phyloP scores from a whole-genome alignment of 2,888 invertebrate species.

The Tenthredo distinguenda region DNA sequence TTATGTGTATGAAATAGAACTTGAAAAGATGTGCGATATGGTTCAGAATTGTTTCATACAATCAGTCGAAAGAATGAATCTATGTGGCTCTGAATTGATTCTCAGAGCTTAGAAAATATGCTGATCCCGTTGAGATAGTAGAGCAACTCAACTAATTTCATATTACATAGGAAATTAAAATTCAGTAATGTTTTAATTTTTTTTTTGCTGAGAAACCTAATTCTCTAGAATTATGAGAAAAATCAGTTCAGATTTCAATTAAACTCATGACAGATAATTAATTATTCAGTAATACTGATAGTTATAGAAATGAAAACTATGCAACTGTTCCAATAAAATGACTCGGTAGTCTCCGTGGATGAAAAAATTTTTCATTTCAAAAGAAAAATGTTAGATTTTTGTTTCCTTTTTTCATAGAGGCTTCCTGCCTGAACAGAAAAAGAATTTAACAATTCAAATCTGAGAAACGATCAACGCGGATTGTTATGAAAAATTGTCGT shows the following conservation, averaged over 20 bases:
- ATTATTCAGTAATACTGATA: not conserved
- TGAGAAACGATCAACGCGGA: not conserved
- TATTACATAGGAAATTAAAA: not conserved
- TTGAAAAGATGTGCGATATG: not conserved
- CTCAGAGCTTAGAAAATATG: not conserved
- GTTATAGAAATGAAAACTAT: not conserved
- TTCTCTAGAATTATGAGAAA: not conserved
- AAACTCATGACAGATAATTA: not conserved
- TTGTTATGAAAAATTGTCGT: not conserved
- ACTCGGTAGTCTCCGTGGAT: not conserved
- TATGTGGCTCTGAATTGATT: not conserved
- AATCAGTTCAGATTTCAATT: not conserved
- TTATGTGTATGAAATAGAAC: not conserved
- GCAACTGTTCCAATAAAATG: not conserved
- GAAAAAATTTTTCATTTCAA: not conserved
- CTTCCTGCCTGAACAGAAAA: not conserved
- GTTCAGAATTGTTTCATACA: not conserved
- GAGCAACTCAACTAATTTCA: not conserved
- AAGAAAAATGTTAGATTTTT: not conserved
- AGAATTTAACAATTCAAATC: not conserved
- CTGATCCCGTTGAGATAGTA: not conserved
- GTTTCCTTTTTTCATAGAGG: not conserved
- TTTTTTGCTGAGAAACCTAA: not conserved
- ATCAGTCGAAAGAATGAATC: not conserved
- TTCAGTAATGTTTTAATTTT: not conserved